Evolutionary conservation across 2,888 invertebrate genomes (phyloP).

Genomic region (Falcaria lacertinaria): DNA sequence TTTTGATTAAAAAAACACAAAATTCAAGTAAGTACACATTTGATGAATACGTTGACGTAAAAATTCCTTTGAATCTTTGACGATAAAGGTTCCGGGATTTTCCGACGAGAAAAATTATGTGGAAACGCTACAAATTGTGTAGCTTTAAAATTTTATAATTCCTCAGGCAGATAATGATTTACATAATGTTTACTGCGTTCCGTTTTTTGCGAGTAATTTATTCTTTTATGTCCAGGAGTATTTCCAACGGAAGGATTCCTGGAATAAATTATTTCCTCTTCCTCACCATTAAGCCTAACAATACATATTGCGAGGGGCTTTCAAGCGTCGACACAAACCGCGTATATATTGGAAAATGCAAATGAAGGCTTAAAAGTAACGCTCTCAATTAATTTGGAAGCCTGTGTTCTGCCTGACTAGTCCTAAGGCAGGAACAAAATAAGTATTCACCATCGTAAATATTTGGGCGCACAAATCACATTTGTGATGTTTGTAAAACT

Average conservation of each 20-base stretch:
- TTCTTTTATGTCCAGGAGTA: not conserved
- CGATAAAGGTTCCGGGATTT: conserved; percentile 3
- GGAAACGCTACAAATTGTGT: conserved; percentile 14
- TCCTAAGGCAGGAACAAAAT: no score
- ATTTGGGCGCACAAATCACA: no score
- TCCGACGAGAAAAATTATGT: conserved; percentile 14
- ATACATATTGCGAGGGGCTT: no score
- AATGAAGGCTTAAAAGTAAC: no score
- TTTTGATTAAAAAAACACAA: no score
- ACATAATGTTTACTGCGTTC: conserved; percentile 6
- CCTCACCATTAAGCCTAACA: not conserved
- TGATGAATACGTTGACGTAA: not conserved
- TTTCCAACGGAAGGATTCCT: not conserved
- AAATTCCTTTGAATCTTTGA: not conserved
- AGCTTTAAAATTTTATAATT: conserved; percentile 17
- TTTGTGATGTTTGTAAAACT: no score
- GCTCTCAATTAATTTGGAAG: no score
- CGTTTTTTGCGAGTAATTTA: conserved; percentile 1
- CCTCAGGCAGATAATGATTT: conserved; percentile 8
- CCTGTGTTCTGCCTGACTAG: no score
- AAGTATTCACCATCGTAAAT: no score
- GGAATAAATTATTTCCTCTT: not conserved
- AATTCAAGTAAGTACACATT: not conserved
- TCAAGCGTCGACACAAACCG: no score
- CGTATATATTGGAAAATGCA: no score